Evolutionary conservation across 2,888 invertebrate species (phyloP), one percentile per base, ranked within the genome.

Genomic region (Sicus ferrugineus): DNA sequence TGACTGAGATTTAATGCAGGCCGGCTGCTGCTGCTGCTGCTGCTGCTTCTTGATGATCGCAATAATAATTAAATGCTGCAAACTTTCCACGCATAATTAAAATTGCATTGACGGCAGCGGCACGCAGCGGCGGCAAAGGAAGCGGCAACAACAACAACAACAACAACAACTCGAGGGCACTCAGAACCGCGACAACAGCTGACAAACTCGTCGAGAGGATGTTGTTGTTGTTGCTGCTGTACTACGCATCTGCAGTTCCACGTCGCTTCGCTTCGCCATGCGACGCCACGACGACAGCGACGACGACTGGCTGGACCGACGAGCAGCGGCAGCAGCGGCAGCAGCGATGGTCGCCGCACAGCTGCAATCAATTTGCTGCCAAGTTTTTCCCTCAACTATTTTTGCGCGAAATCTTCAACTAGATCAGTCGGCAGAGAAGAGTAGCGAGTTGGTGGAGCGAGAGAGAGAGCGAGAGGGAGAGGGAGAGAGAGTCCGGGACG

Each of bases 301-400:
- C n/a, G n/a, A 14, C 11, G 31, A 50, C 30, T 34, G 21, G 7
- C 11, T 30, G 65, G 34, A 28, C n/a, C 56, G 30, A 23, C 11
- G 19, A n/a, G 34, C 23, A 28, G 34, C 64, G 21, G 31, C 63
- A 30, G 38, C 34, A 31, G n/a, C n/a, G n/a, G n/a, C n/a, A n/a
- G n/a, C n/a, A 19, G 26, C 66, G 34, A 38, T 42, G 50, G 62
- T 54, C 62, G 52, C 61, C 31, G 66, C 69, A 69, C 72, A 73
- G 72, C 72, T 73, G 72, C 72, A 72, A 65, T 70, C 67, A 71
- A 71, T 73, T 66, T 54, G 66, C 28, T 56, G 66, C 56, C 56
- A 66, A 66, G 23, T 42, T 46, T n/a, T n/a, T n/a, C n/a, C n/a
- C n/a, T n/a, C n/a, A n/a, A n/a, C n/a, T n/a, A n/a, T n/a, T n/a